Conservation (phyloP, 2,888 invertebrate genomes). For the Philopedon plagiatum region DNA sequence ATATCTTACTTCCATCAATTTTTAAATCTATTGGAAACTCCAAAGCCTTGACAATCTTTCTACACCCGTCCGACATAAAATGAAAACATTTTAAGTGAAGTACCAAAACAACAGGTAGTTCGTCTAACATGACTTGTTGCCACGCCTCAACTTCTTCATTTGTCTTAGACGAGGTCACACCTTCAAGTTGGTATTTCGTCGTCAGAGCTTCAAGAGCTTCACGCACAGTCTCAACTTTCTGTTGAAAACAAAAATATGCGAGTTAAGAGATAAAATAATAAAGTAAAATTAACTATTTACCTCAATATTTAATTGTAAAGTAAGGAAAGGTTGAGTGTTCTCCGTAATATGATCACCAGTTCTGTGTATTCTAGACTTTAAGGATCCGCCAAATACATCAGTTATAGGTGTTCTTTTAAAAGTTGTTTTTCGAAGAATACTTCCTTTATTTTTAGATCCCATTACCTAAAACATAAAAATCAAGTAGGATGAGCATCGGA, state of each 20-base stretch:
- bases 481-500: too few relatives aligned
- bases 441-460: constrained; percentile 90
- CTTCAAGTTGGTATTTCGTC: constrained; percentile 88
- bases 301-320: constrained; percentile 94
- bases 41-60: constrained; percentile 92
- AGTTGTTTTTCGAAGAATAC: constrained; percentile 87
- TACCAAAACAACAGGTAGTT: constrained; percentile 89
- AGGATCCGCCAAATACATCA: constrained; percentile 93
- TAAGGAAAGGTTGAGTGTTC: constrained; percentile 96
- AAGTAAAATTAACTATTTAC: constrained; percentile 68
- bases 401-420: constrained; percentile 90
- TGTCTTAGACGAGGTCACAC: constrained; percentile 86
- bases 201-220: constrained; percentile 91
- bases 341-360: constrained; percentile 85
- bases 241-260: too few relatives aligned
- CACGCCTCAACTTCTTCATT: constrained; percentile 90
- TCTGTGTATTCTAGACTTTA: constrained; percentile 86
- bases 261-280: constrained; percentile 3
- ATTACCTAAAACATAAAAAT: constrained; percentile 74
- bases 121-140: constrained; percentile 91
- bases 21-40: constrained; percentile 92
- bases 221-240: constrained; percentile 87
- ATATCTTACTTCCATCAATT: constrained; percentile 89
- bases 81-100: constrained; percentile 96
- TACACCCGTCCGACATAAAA: constrained; percentile 87